Base-by-base conservation (phyloP, 2,797 vertebrate species). In the Notoglanidium macrostoma region DNA sequence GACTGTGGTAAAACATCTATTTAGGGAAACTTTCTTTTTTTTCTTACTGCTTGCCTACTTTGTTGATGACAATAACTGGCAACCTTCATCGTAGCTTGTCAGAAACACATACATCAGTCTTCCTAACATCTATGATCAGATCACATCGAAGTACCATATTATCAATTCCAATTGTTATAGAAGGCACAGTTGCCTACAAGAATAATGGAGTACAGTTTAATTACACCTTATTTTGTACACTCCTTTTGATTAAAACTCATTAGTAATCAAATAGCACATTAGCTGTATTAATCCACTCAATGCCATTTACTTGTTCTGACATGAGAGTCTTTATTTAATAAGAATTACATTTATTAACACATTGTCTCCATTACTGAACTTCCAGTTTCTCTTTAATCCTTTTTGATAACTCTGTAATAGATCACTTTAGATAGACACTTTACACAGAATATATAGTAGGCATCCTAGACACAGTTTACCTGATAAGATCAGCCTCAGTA, bases 211-310 rank as follows among this genome's bases (percentile, higher is more conserved):
- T 14, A 32, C 49, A 59, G 19, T 40, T 40, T 61, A 81, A 46
- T n/a, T 81, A 14, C 23, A 46, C 11, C 32, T 61, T 80, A 80
- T 59, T 80, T 80, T 80, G 32, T 26, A 59, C 21, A n/a, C 78
- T 6, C 32, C 14, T 46, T 82, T 49, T 29, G 10, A 61, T 61
- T 15, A 81, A n/a, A 17, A 14, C 2, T 57, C n/a, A n/a, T 63
- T 46, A 44, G 57, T 44, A 44, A 63, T 46, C 1, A 46, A 61
- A n/a, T 63, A 44, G 11, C 57, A 63, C 26, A 63, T 80, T 61
- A 80, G 55, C 55, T 57, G 17, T 59, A 40, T 79, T 35, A 35
- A 78, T 55, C 5, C 14, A 14, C 29, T 55, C n/a, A 3, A 32
- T 0, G 9, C 5, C 2, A 23, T 79, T 40, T 59, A 59, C 1